These are phyloP conservation scores for Ptychochromis oligacanthus DNA, from an alignment of 2,113 vertebrate species.

Conservation along the genomic window DNA sequence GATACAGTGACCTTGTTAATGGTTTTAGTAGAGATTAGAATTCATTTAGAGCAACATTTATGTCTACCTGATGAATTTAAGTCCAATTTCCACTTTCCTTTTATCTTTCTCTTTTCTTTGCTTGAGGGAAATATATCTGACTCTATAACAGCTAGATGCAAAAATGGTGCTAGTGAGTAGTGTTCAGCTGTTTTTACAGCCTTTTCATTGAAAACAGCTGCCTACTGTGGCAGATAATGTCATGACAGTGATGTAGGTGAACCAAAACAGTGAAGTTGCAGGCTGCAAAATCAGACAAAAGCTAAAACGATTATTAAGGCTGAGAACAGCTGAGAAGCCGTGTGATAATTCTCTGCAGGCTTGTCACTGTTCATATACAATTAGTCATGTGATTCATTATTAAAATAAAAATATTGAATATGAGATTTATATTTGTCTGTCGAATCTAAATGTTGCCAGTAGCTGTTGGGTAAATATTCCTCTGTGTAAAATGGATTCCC, in stretches of 20 bases:
- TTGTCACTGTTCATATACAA: background rate
- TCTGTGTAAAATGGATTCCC: background rate
- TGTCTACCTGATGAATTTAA: conserved; percentile 6
- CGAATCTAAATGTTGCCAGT: background rate
- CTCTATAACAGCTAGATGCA: background rate
- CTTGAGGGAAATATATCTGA: background rate
- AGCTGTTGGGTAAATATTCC: background rate
- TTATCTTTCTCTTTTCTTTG: background rate
- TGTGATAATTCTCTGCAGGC: background rate
- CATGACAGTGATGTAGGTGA: background rate
- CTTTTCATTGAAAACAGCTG: background rate
- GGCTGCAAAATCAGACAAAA: background rate
- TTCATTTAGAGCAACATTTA: conserved; percentile 4
- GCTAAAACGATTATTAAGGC: background rate
- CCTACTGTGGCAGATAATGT: conserved; percentile 1
- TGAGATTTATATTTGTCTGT: background rate
- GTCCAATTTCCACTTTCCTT: background rate
- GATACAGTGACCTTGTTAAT: background rate
- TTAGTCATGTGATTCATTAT: background rate
- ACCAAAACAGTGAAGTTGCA: background rate
- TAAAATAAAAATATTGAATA: background rate
- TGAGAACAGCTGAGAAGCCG: background rate
- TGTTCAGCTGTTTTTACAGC: background rate
- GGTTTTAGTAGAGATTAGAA: background rate
- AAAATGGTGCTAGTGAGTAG: background rate